phyloP scores from a whole-genome alignment of 1,140 invertebrate species.

The Fopius arisanus region DNA sequence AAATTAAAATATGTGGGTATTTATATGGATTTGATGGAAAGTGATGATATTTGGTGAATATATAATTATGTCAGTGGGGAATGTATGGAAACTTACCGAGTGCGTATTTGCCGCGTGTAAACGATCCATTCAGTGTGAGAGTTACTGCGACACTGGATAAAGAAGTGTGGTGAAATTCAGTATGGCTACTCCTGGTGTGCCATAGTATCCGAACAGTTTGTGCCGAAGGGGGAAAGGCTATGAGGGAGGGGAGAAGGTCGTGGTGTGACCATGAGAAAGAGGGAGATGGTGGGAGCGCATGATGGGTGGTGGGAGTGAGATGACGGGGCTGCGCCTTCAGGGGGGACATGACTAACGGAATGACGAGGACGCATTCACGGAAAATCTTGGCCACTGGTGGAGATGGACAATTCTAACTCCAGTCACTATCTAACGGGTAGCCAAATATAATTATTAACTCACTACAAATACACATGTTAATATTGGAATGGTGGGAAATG shows the following conservation, averaged over 20 bases:
- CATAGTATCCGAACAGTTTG: constrained; percentile 27
- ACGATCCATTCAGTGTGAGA: constrained; percentile 43
- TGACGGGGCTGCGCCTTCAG: not conserved
- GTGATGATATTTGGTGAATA: too few species aligned
- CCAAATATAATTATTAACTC: not conserved
- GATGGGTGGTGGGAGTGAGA: not conserved
- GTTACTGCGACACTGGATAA: constrained; percentile 52
- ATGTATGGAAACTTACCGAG: constrained; percentile 28
- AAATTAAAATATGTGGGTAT: too few species aligned
- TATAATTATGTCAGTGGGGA: too few species aligned
- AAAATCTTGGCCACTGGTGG: not conserved
- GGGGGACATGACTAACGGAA: not conserved
- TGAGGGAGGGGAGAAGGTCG: constrained; percentile 27
- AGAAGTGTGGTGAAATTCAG: constrained; percentile 49
- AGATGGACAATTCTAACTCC: not conserved
- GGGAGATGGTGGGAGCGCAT: constrained; percentile 20
- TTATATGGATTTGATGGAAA: too few species aligned
- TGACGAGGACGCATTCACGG: not conserved
- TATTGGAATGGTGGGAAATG: too few species aligned
- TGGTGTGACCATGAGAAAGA: constrained; percentile 27
- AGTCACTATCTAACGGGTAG: not conserved
- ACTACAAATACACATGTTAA: too few species aligned
- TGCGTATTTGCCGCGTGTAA: constrained; percentile 16
- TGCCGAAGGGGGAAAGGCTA: constrained; percentile 10
- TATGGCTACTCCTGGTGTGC: constrained; percentile 37